These are phyloP conservation scores for Coreoperca whiteheadi DNA, from an alignment of 2,113 vertebrate genomes.

Conservation along the genomic window DNA sequence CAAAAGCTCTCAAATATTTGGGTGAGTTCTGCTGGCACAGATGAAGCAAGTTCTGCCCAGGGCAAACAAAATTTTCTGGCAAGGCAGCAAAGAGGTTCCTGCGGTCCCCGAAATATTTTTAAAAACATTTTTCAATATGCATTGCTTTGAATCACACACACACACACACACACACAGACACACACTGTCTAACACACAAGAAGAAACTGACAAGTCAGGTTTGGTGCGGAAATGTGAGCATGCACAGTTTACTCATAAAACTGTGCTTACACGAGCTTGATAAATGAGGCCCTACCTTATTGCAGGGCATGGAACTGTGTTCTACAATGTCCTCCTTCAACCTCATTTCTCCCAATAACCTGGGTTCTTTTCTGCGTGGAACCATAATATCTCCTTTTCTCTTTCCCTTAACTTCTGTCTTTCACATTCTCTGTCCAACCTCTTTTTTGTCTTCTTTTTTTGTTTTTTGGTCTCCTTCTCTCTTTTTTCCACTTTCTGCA, in stretches of 20 bases:
- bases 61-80: constrained; percentile 28
- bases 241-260: background rate
- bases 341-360: constrained; percentile 1
- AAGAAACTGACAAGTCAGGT: background rate
- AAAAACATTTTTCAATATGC: background rate
- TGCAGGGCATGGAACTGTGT: background rate
- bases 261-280: background rate
- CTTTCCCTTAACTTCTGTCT: background rate
- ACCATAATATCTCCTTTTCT: background rate
- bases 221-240: constrained; percentile 15
- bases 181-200: background rate
- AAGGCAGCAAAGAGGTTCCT: constrained; percentile 2
- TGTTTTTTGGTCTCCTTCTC: background rate
- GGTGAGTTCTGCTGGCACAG: constrained; percentile 10
- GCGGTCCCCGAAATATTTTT: background rate
- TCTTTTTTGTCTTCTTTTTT: background rate
- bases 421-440: background rate
- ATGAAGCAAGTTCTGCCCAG: constrained; percentile 19
- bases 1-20: constrained; percentile 3
- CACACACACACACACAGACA: too few relatives aligned
- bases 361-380: background rate
- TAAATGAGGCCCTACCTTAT: constrained; percentile 1
- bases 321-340: background rate
- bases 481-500: background rate
- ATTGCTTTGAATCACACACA: background rate